A percentile compares a stretch with the other conserved stretches of the same genome.
Conservation (phyloP, 37 sponge, comb jelly and placozoan genomes). For the Ianthella basta region DNA sequence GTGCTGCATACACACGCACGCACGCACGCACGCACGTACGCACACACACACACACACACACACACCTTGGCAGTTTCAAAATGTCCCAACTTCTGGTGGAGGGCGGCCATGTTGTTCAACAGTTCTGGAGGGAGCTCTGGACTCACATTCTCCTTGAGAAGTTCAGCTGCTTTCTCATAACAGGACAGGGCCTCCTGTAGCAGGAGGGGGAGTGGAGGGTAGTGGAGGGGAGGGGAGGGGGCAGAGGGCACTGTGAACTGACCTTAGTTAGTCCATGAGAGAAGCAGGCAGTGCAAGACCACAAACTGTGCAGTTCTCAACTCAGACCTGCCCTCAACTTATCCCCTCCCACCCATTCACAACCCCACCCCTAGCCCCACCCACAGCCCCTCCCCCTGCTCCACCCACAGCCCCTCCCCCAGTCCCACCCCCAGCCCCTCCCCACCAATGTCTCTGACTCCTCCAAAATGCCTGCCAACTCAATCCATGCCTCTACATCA, state of each 20-base stretch:
- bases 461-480: slow-evolving; percentile 92
- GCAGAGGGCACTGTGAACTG: too few relatives aligned
- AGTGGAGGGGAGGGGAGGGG: background rate
- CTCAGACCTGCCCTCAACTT: too few relatives aligned
- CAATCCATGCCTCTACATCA: slow-evolving; percentile 99
- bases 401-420: background rate
- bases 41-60: too few relatives aligned
- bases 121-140: slow-evolving; percentile 94
- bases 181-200: slow-evolving; percentile 79
- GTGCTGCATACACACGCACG: slow-evolving; percentile 2
- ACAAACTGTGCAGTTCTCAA: too few relatives aligned
- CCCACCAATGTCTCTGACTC: slow-evolving; percentile 58
- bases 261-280: too few relatives aligned
- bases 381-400: background rate
- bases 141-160: slow-evolving; percentile 82
- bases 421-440: background rate
- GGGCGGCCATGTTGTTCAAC: slow-evolving; percentile 90
- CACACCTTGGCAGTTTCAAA: slow-evolving; percentile 63
- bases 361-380: background rate
- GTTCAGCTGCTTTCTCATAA: slow-evolving; percentile 81
- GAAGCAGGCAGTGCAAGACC: too few relatives aligned
- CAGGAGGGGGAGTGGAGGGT: too few relatives aligned
- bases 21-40: background rate
- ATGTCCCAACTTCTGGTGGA: slow-evolving; percentile 72
- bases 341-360: too few relatives aligned